Evolutionary conservation across 2,113 vertebrate species (phyloP).

Genomic region (Hassar affinis): DNA sequence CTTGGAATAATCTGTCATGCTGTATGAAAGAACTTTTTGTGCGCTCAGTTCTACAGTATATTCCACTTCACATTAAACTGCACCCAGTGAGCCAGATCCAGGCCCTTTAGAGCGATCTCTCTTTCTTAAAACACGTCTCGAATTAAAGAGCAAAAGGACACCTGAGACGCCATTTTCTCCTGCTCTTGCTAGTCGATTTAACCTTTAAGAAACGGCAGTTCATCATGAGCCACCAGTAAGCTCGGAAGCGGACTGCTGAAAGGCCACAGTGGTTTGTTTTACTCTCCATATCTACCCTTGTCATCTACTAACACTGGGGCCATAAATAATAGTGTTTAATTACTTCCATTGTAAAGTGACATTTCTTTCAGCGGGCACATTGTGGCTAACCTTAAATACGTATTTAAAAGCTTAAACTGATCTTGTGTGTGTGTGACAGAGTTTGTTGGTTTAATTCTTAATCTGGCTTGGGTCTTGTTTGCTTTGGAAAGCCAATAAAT

Average conservation of each 20-base stretch:
- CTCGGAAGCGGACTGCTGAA: not conserved
- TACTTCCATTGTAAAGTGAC: slow-evolving; percentile 46
- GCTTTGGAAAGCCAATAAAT: not conserved
- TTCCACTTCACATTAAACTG: slow-evolving; percentile 5
- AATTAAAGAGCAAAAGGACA: not conserved
- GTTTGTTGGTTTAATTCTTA: slow-evolving; percentile 21
- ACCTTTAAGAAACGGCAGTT: slow-evolving; percentile 1
- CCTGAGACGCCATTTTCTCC: not conserved
- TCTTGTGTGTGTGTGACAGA: not conserved
- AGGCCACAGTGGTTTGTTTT: slow-evolving; percentile 49
- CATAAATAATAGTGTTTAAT: slow-evolving; percentile 18
- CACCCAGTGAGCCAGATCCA: not conserved
- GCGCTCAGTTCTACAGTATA: not conserved
- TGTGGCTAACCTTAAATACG: not conserved
- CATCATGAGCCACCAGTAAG: not conserved
- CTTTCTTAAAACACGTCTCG: not conserved
- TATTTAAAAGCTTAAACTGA: slow-evolving; percentile 1
- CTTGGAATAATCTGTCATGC: slow-evolving; percentile 17
- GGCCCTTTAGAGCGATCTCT: not conserved
- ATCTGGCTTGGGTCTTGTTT: not conserved
- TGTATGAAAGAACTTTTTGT: slow-evolving; percentile 18
- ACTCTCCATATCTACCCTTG: slow-evolving; percentile 34
- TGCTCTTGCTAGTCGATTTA: slow-evolving; percentile 1
- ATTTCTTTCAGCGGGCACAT: slow-evolving; percentile 27
- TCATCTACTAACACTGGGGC: slow-evolving; percentile 40